A percentile compares a stretch with the other conserved stretches of the same genome.
phyloP scores from a whole-genome alignment of 2,888 invertebrate genomes.

The Xestia ashworthii region DNA sequence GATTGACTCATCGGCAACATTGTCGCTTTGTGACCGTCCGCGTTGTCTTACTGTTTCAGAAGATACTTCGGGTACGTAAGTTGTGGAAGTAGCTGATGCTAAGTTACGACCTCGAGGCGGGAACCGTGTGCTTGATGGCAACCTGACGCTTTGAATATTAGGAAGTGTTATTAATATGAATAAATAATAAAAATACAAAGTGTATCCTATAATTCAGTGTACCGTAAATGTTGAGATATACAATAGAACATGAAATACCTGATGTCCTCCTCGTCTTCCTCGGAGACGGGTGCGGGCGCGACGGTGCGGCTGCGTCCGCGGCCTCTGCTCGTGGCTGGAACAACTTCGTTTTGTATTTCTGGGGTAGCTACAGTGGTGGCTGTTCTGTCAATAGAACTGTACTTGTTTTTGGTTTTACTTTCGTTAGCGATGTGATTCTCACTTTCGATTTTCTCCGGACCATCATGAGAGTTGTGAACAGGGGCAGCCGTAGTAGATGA shows the following conservation, averaged over 20 bases:
- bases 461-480: constrained; percentile 91
- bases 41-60: constrained; percentile 85
- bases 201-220: constrained; percentile 25
- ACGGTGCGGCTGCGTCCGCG: constrained; percentile 88
- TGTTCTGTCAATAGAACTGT: constrained; percentile 90
- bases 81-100: constrained; percentile 86
- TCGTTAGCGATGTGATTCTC: constrained; percentile 85
- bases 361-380: constrained; percentile 85
- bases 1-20: constrained; percentile 86
- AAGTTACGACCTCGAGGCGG: constrained; percentile 93
- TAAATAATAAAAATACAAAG: constrained; percentile 1
- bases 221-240: constrained; percentile 13
- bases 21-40: constrained; percentile 84
- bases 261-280: constrained; percentile 86
- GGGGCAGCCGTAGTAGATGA: constrained; percentile 76
- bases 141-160: constrained; percentile 81
- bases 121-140: constrained; percentile 96
- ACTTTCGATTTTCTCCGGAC: constrained; percentile 89
- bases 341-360: constrained; percentile 92
- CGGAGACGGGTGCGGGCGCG: constrained; percentile 83
- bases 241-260: constrained; percentile 75
- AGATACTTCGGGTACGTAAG: constrained; percentile 85
- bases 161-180: constrained; percentile 48
- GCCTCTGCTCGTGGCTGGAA: constrained; percentile 87
- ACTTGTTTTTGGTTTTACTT: constrained; percentile 88